Conservation (phyloP, 1,140 invertebrate genomes). For the Pogonomyrmex barbatus region DNA sequence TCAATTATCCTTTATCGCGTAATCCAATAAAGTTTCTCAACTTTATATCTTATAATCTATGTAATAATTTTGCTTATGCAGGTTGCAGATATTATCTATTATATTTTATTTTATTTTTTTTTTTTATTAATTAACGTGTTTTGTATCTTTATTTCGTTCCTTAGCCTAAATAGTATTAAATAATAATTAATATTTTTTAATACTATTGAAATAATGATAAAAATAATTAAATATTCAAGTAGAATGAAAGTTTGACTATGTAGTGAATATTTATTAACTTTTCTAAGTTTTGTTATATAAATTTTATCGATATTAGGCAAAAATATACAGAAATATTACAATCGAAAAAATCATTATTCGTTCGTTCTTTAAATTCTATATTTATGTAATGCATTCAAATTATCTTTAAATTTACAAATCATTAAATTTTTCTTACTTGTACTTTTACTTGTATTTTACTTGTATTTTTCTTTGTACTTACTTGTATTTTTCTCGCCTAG, state of each 20-base stretch:
- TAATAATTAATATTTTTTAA: neutral
- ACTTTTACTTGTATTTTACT: too few relatives aligned
- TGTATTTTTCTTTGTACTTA: too few relatives aligned
- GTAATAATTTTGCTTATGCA: neutral
- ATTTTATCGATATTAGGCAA: neutral
- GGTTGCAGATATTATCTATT: neutral
- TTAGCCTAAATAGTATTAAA: neutral
- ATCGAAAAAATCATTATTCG: neutral
- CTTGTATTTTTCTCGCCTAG: constrained; percentile 6
- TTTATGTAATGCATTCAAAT: neutral
- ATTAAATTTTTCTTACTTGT: neutral
- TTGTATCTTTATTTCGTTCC: neutral
- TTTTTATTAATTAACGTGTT: neutral
- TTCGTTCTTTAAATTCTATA: neutral
- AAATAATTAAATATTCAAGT: neutral
- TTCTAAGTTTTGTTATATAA: neutral
- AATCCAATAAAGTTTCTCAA: neutral
- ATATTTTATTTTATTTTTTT: neutral
- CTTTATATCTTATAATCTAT: neutral
- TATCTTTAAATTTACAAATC: neutral
- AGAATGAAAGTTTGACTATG: neutral
- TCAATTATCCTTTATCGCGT: neutral
- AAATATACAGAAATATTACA: neutral
- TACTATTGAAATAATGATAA: neutral
- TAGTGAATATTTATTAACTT: neutral